Evolutionary conservation across 2,797 vertebrate species (phyloP), one percentile per base, ranked within the genome.

Genomic region (Sylvia borin): DNA sequence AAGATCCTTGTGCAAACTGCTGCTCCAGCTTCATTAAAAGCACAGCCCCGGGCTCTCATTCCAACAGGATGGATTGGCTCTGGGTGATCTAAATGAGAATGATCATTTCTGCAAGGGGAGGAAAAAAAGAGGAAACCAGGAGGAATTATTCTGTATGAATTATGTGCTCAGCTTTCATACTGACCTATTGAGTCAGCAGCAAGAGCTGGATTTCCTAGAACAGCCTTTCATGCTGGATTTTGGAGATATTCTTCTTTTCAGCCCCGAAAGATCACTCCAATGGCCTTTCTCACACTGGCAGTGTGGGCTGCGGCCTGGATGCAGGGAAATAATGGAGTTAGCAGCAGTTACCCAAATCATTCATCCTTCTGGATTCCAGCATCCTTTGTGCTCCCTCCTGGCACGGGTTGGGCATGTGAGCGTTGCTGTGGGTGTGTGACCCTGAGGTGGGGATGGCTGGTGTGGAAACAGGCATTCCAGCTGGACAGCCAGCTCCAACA

Each of bases 141-240:
- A 91, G 80, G 83, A 90, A 91, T 84, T 88, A 88, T 78, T 90
- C 71, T 64, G 26, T 90, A 50, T 88, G 73, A 92, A 86, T 92
- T 42, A 84, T 67, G 73, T 88, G 64, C 71, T 86, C 80, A 66
- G 91, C 85, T 96, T 90, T 90, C 85, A 53, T 38, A 65, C 68
- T 81, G 88, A 73, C 88, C 92, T 65, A 66, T 66, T 84, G 92
- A 92, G 80, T 75, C 88, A 88, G 76, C 48, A 54, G 2, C 7
- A 4, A 91, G 79, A 84, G 85, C 18, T 34, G 53, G 48, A 50
- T 95, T 95, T 93, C 88, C 91, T 94, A 43, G 72, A 86, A 45
- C 66, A 84, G 79, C 62, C 60, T 96, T 95, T 96, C 94, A 85
- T 96, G 85, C 50, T 81, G 85, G 21, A 95, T 95, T 96, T 92